Evolutionary conservation across 2,113 vertebrate species (phyloP).

Genomic region (Rhynchopsitta pachyrhyncha): DNA sequence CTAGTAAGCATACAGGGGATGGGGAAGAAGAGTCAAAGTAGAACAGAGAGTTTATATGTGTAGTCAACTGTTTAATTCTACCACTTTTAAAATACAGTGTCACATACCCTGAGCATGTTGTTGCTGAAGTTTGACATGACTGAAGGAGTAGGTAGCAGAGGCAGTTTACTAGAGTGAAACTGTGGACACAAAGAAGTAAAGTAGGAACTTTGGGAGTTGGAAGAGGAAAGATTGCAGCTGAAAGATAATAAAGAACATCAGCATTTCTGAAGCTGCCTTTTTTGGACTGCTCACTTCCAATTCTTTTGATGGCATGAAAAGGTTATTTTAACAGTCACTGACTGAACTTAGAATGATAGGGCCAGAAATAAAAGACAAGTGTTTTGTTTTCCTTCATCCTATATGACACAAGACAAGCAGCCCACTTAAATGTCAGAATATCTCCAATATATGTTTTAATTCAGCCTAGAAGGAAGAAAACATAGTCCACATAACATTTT

Average conservation of each 20-base stretch:
- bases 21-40: not conserved
- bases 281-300: not conserved
- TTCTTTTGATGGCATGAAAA: not conserved
- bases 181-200: not conserved
- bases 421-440: not conserved
- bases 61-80: rapidly evolving
- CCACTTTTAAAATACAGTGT: not conserved
- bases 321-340: not conserved
- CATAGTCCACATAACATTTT: not conserved
- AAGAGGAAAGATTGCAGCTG: not conserved
- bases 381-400: not conserved
- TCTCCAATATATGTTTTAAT: not conserved
- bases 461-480: not conserved
- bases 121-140: not conserved
- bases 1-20: not conserved
- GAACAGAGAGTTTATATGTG: not conserved
- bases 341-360: not conserved
- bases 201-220: not conserved
- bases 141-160: not conserved
- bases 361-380: not conserved
- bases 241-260: not conserved
- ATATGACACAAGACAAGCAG: not conserved
- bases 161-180: not conserved
- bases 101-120: not conserved
- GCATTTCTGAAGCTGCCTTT: not conserved